A percentile compares a stretch with the other conserved stretches of the same genome.
phyloP scores from a whole-genome alignment of 1,140 invertebrate genomes.

The Wasmannia auropunctata region DNA sequence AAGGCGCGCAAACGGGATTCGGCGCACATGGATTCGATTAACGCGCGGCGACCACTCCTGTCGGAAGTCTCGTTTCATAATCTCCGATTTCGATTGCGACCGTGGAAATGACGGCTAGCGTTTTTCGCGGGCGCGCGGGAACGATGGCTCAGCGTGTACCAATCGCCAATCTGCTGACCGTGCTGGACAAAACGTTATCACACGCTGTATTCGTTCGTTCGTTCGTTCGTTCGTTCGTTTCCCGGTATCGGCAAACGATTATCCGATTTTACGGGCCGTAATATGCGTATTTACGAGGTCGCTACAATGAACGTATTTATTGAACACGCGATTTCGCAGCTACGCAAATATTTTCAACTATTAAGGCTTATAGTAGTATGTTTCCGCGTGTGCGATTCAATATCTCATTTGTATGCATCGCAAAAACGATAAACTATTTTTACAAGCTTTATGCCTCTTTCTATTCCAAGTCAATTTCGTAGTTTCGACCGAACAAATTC shows the following conservation, averaged over 20 bases:
- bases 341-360: constrained; percentile 49
- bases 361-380: neutral
- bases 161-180: constrained; percentile 68
- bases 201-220: constrained; percentile 55
- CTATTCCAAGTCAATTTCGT: too few species aligned
- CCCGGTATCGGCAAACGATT: constrained; percentile 63
- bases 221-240: too few species aligned
- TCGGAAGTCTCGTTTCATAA: constrained; percentile 28
- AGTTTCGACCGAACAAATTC: too few species aligned
- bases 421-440: too few species aligned
- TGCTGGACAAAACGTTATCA: constrained; percentile 68
- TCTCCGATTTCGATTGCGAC: constrained; percentile 30
- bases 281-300: constrained; percentile 67
- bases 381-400: neutral
- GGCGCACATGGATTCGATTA: constrained; percentile 45
- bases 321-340: constrained; percentile 49
- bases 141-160: constrained; percentile 33
- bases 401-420: neutral
- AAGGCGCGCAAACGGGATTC: constrained; percentile 24
- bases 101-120: neutral
- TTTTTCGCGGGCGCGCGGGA: constrained; percentile 1
- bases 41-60: constrained; percentile 5
- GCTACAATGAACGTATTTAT: constrained; percentile 53
- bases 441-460: too few species aligned
- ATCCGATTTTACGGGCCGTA: constrained; percentile 66